Percentiles rank a stretch among this genome's conserved stretches.
Conservation (phyloP, 2,113 vertebrate species). For the Alligator mississippiensis region DNA sequence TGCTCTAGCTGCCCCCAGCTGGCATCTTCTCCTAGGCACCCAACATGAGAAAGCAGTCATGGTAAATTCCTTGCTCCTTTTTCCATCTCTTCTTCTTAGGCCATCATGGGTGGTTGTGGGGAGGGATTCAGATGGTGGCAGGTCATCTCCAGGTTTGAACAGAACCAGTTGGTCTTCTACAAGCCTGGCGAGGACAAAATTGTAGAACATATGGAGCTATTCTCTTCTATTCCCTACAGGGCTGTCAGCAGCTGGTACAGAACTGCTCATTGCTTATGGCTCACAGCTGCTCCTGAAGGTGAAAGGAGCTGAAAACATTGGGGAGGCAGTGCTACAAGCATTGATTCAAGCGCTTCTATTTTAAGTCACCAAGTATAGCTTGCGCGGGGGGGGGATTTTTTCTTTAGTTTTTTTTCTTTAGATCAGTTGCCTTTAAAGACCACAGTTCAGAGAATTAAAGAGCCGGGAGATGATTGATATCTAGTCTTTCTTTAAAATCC, state of each 20-base stretch:
- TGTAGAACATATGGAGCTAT: conserved; percentile 12
- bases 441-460: neutral
- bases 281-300: conserved; percentile 4
- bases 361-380: neutral
- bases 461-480: neutral
- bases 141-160: neutral
- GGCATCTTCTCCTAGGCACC: neutral
- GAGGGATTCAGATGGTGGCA: neutral
- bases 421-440: neutral
- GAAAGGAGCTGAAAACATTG: neutral
- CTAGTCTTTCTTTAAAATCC: neutral
- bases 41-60: neutral
- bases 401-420: neutral
- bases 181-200: neutral
- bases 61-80: neutral
- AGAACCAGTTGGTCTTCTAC: neutral
- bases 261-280: neutral
- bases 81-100: neutral
- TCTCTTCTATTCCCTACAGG: neutral
- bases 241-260: neutral
- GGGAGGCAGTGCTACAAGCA: neutral
- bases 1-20: neutral
- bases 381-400: neutral
- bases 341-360: neutral
- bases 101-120: neutral